Evolutionary conservation across 2,797 vertebrate species (phyloP), one percentile per base, ranked within the genome.

Genomic region (Danio albolineatus): DNA sequence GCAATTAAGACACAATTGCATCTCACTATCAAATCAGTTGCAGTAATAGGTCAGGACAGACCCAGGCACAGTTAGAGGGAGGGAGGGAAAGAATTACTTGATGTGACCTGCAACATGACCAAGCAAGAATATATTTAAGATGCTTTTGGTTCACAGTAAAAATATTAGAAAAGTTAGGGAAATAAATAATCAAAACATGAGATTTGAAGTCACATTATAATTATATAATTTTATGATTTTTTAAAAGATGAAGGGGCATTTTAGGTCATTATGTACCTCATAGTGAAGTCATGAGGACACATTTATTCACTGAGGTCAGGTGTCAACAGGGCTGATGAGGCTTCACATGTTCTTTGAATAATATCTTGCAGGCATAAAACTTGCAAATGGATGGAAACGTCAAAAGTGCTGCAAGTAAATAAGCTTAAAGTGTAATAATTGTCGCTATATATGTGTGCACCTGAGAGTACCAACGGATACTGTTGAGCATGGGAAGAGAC

Each of bases 1-100:
- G n/a, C n/a, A 21, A 41, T 75, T 62, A 62, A 62, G 59, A 62
- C 38, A 49, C 41, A 48, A 67, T 57, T 38, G 46, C 19, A 53
- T 66, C 51, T 66, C 38, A 56, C 4, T 36, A 43, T n/a, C 19
- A 66, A 65, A 44, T 39, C 61, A 56, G 39, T 43, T 51, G 13
- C 16, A n/a, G 44, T 12, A 12, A 14, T 1, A 8, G 28, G 28
- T 53, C n/a, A 53, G 16, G 66, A 39, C 16, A 36, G 12, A 28
- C 57, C 2, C 1, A 36, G 56, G 10, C 7, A 36, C 21, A 16
- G 28, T n/a, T n/a, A 28, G 28, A 3, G 28, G 28, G 28, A 28
- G 28, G 28, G n/a, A n/a, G n/a, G n/a, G n/a, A n/a, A n/a, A 28
- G 6, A 57, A 28, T 28, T 56, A 9, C 54, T 57, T 13, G 13